Percentiles rank a stretch among this genome's conserved stretches.
phyloP scores from a whole-genome alignment of 2,113 vertebrate genomes.

The Archilochus colubris region DNA sequence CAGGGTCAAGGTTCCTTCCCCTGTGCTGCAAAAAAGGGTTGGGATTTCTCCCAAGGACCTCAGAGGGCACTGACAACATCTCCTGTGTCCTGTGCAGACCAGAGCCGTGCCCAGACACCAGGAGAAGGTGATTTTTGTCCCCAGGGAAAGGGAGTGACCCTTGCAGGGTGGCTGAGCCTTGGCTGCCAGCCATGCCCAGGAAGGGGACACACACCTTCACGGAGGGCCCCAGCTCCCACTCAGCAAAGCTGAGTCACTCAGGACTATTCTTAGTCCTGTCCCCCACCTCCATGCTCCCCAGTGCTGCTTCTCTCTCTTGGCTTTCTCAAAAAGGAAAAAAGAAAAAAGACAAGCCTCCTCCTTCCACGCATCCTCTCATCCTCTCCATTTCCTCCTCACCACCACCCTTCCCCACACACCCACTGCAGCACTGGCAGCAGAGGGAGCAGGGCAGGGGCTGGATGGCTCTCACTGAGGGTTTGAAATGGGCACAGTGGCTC shows the following conservation, averaged over 20 bases:
- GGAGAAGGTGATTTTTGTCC: rapidly evolving
- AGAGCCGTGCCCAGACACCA: neutral
- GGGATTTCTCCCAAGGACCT: neutral
- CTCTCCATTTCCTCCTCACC: too few relatives aligned
- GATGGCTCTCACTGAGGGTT: too few relatives aligned
- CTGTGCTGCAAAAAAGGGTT: neutral
- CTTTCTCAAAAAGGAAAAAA: neutral
- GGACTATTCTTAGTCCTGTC: constrained; percentile 2
- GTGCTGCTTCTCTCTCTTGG: neutral
- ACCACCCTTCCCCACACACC: neutral
- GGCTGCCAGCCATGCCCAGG: neutral
- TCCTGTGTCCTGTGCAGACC: neutral
- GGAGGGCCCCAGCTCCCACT: neutral
- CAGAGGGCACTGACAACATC: neutral
- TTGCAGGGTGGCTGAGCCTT: neutral
- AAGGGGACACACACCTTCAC: neutral
- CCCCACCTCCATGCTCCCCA: neutral
- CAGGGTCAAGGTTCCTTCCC: neutral
- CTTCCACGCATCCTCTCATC: neutral
- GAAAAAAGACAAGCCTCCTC: neutral
- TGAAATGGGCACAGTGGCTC: neutral
- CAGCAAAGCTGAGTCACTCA: constrained; percentile 23
- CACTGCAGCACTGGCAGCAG: too few relatives aligned
- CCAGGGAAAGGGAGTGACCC: neutral
- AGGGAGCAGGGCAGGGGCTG: too few relatives aligned